Evolutionary conservation across 2,888 invertebrate genomes (phyloP), one percentile per base, ranked within the genome.

Genomic region (Lochmaea crataegi): DNA sequence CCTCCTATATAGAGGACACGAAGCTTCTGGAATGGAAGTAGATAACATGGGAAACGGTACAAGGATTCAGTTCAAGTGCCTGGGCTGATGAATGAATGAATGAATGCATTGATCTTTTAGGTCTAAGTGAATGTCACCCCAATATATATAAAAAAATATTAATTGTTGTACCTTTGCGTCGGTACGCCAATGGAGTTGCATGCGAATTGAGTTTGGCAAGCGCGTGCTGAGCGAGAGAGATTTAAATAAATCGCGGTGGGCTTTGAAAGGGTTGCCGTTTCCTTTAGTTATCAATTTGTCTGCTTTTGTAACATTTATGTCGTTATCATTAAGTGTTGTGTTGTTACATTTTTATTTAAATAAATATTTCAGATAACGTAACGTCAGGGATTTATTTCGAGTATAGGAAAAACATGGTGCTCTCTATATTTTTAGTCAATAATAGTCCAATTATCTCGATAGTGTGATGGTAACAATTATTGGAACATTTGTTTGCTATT

Each of bases 271-370:
- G 73, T 73, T 73, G 61, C 53, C 60, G 60, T 66, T 66, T 58
- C 68, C 42, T 53, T n/a, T 63, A 63, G 67, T 26, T 72, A 72
- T 67, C 72, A 72, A 72, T 72, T 72, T 72, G 72, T 71, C 72
- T 57, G 63, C 57, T 67, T 41, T 57, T 63, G 57, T 57, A 72
- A 56, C 56, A 32, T 72, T 69, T 64, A 72, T 68, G 26, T 53
- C 67, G 67, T 72, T 67, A 72, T 72, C 18, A 72, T 67, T 66
- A 67, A 66, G 66, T 61, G 58, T 65, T 58, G 32, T 10, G 65
- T 58, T 12, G 60, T 60, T 38, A 63, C 58, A 38, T 58, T 58
- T 58, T 26, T 58, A 58, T 58, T 58, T 32, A 58, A 32, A 58
- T 53, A 16, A n/a, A 53, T 18, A 18, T 16, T 53, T 53, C 10